These are phyloP conservation scores for Mugil cephalus DNA, from an alignment of 2,113 vertebrate genomes.

Conservation along the genomic window DNA sequence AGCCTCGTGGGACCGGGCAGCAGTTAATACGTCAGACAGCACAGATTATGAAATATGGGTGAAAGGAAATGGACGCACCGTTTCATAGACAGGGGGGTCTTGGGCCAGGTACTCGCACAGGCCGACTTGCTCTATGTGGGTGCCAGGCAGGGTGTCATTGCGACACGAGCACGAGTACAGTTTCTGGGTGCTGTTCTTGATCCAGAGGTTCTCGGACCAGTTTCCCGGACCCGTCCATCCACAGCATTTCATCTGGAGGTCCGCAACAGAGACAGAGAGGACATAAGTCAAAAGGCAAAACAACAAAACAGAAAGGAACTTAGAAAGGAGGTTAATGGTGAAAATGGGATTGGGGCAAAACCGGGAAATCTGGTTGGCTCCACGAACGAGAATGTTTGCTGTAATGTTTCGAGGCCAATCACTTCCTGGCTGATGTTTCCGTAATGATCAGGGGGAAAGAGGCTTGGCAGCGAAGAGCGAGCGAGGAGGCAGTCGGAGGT, in stretches of 20 bases:
- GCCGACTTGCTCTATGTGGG: constrained; percentile 24
- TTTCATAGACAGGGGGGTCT: constrained; percentile 79
- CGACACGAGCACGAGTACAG: constrained; percentile 90
- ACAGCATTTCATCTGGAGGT: constrained; percentile 88
- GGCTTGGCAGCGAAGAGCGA: constrained; percentile 37
- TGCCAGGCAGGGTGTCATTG: neutral
- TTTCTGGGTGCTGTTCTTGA: constrained; percentile 76
- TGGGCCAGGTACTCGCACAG: constrained; percentile 80
- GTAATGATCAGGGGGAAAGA: constrained; percentile 29
- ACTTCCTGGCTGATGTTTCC: constrained; percentile 35
- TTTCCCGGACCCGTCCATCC: constrained; percentile 89
- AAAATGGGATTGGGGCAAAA: neutral
- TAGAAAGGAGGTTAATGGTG: neutral
- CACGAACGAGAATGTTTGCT: neutral
- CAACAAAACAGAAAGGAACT: neutral
- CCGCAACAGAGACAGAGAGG: neutral
- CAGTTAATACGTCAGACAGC: neutral
- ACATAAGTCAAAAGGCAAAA: neutral
- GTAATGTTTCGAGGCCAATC: constrained; percentile 6
- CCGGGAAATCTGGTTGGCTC: constrained; percentile 12
- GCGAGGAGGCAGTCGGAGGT: constrained; percentile 21
- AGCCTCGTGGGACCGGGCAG: neutral
- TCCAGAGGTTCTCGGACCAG: constrained; percentile 86
- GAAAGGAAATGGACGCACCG: constrained; percentile 73
- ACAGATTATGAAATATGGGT: neutral